Percentiles rank a stretch among this genome's conserved stretches.
Evolutionary conservation across 2,888 invertebrate species (phyloP).

Genomic region (Parnassius mnemosyne): DNA sequence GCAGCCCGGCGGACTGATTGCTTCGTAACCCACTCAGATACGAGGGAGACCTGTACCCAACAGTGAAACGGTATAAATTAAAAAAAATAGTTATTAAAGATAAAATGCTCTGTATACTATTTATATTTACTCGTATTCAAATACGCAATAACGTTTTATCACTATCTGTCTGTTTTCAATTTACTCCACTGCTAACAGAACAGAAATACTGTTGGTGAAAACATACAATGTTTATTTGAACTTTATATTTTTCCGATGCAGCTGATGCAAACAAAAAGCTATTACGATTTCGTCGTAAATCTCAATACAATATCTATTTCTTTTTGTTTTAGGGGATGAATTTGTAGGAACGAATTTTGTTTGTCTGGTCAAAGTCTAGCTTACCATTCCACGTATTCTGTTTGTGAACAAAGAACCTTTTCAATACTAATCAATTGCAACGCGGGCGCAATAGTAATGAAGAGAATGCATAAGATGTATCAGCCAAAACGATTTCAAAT

Average conservation of each 20-base stretch:
- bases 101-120: too few species aligned
- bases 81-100: too few species aligned
- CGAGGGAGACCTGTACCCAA: too few species aligned
- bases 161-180: constrained; percentile 23
- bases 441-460: constrained; percentile 25
- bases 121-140: constrained; percentile 19
- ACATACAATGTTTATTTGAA: constrained; percentile 27
- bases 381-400: constrained; percentile 21
- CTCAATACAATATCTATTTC: constrained; percentile 23
- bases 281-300: constrained; percentile 25
- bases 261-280: constrained; percentile 27
- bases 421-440: constrained; percentile 28
- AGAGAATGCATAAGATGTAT: constrained; percentile 26
- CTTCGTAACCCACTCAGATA: too few species aligned
- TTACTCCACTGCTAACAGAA: constrained; percentile 9
- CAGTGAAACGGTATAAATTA: too few species aligned
- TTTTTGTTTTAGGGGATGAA: constrained; percentile 23
- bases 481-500: constrained; percentile 23
- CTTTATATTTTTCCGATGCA: constrained; percentile 27
- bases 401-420: constrained; percentile 26
- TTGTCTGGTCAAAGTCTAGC: constrained; percentile 24
- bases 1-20: too few species aligned
- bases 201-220: constrained; percentile 24
- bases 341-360: constrained; percentile 22
- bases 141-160: constrained; percentile 8